These are phyloP conservation scores for Choristoneura fumiferana DNA, from an alignment of 1,140 invertebrate genomes.

Conservation along the genomic window DNA sequence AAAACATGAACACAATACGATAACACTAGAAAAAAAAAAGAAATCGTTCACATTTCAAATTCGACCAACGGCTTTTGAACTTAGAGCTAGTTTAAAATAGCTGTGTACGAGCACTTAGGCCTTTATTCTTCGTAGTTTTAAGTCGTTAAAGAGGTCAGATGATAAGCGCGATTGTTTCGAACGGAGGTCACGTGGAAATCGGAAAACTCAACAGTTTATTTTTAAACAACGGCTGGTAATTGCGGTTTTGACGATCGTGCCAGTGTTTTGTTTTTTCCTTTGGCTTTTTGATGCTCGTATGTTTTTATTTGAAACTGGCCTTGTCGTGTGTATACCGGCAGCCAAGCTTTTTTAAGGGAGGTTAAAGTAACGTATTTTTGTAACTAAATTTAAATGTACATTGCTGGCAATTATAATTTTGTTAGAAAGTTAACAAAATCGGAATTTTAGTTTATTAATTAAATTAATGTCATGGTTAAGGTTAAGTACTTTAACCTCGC, in stretches of 20 bases:
- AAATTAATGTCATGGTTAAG: too few relatives aligned
- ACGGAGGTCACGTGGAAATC: conserved; percentile 59
- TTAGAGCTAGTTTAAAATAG: conserved; percentile 30
- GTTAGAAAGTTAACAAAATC: too few relatives aligned
- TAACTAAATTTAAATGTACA: too few relatives aligned
- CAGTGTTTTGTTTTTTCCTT: neutral
- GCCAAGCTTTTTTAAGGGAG: too few relatives aligned
- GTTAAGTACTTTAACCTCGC: too few relatives aligned
- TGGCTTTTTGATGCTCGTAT: too few relatives aligned
- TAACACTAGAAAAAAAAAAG: conserved; percentile 45
- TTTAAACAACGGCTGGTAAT: conserved; percentile 10
- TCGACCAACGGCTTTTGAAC: conserved; percentile 20
- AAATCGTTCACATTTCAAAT: conserved; percentile 18
- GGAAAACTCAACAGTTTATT: conserved; percentile 32
- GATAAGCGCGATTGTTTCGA: conserved; percentile 51
- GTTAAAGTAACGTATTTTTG: too few relatives aligned
- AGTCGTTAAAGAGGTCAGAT: conserved; percentile 64
- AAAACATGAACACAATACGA: conserved; percentile 47
- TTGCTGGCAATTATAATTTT: too few relatives aligned
- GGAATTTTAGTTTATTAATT: too few relatives aligned
- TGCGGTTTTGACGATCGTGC: neutral
- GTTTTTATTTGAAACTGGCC: too few relatives aligned
- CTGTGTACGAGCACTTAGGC: conserved; percentile 22
- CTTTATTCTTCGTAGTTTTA: conserved; percentile 30
- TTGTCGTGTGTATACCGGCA: too few relatives aligned